Conservation (phyloP, 92 coral and sea anemone species). For the Micromussa lordhowensis region DNA sequence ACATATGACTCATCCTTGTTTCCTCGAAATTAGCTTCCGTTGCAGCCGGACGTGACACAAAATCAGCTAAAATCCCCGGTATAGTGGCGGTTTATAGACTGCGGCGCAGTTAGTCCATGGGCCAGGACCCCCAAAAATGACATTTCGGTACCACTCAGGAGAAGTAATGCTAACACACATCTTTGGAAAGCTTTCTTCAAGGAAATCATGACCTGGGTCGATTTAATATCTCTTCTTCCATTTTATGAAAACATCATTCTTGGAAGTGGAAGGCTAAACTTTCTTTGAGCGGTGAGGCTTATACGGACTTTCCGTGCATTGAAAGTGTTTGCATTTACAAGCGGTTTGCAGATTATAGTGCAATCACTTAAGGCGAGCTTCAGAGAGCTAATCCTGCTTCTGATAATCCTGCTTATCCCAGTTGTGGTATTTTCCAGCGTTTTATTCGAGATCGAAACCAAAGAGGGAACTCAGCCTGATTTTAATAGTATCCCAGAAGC, state of each 20-base stretch:
- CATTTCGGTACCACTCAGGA: no score
- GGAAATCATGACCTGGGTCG: constrained; percentile 93
- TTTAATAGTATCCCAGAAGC: constrained; percentile 89
- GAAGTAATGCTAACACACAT: no score
- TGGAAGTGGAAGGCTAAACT: constrained; percentile 13
- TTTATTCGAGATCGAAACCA: constrained; percentile 79
- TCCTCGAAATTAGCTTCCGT: no score
- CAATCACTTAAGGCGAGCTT: constrained; percentile 96
- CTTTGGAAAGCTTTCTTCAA: constrained; percentile 77
- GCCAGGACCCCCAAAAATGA: no score
- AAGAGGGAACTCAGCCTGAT: constrained; percentile 30
- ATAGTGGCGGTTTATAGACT: no score
- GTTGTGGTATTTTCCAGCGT: constrained; percentile 90
- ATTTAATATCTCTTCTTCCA: constrained; percentile 83
- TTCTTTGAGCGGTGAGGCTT: constrained; percentile 81
- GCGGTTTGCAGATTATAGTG: constrained; percentile 94
- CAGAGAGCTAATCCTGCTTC: constrained; percentile 82
- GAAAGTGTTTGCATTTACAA: constrained; percentile 89
- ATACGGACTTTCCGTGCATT: constrained; percentile 90
- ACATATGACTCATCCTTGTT: no score
- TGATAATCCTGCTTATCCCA: constrained; percentile 86
- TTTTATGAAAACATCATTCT: constrained; percentile 69
- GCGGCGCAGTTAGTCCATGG: no score
- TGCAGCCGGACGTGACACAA: no score
- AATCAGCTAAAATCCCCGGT: no score